Conservation (phyloP, 2,797 vertebrate species). For the Discoglossus pictus region DNA sequence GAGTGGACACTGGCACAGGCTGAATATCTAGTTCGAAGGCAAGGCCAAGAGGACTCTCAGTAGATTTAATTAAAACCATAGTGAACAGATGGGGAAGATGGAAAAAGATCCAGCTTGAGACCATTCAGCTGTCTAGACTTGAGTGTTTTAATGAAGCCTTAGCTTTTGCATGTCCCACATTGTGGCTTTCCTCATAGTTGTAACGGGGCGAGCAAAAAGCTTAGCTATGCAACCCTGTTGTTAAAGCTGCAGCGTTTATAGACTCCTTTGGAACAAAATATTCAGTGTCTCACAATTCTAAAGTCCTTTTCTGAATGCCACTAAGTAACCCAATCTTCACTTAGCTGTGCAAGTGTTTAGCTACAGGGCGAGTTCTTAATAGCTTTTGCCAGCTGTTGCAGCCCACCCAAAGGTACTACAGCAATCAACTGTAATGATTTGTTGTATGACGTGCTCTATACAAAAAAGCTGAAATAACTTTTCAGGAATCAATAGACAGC, state of each 20-base stretch:
- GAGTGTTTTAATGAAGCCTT: constrained; percentile 79
- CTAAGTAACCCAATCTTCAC: constrained; percentile 45
- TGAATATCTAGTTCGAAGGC: constrained; percentile 76
- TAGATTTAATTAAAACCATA: constrained; percentile 98
- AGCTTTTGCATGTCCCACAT: constrained; percentile 69
- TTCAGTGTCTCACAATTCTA: constrained; percentile 22
- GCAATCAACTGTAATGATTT: constrained; percentile 52
- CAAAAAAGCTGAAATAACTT: constrained; percentile 33
- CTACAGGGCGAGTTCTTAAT: constrained; percentile 42
- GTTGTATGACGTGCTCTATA: constrained; percentile 26
- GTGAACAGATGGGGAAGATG: constrained; percentile 95
- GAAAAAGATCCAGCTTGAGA: constrained; percentile 90
- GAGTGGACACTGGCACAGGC: constrained; percentile 88
- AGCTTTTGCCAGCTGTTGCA: constrained; percentile 50
- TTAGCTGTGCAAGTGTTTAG: constrained; percentile 42
- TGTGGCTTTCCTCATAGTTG: constrained; percentile 71
- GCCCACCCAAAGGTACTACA: constrained; percentile 36
- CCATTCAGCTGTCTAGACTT: constrained; percentile 88
- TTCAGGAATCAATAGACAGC: constrained; percentile 40
- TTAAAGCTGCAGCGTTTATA: constrained; percentile 57
- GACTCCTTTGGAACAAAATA: constrained; percentile 41
- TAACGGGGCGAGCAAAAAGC: constrained; percentile 66
- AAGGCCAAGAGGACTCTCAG: constrained; percentile 85
- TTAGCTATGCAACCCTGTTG: constrained; percentile 56
- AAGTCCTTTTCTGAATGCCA: constrained; percentile 38